These are phyloP conservation scores for Globia sparganii DNA, from an alignment of 2,888 invertebrate species.

Conservation along the genomic window DNA sequence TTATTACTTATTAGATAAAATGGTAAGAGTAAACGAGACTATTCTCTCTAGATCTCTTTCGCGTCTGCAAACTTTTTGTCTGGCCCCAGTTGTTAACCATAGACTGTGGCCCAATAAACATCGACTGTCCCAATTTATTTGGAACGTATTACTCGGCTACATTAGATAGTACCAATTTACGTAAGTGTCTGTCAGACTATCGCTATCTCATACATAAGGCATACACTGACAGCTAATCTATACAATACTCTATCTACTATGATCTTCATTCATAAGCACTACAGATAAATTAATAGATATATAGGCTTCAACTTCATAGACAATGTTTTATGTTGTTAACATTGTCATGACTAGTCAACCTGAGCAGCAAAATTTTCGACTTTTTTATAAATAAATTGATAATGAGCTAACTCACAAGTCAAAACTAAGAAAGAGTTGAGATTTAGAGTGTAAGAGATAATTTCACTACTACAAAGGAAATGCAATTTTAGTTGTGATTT, in stretches of 20 bases:
- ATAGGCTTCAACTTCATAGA: background rate
- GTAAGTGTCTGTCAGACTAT: background rate
- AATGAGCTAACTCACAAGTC: background rate
- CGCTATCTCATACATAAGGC: slow-evolving; percentile 5
- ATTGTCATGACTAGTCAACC: background rate
- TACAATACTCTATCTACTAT: background rate
- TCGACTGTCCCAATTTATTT: background rate
- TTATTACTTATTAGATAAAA: background rate
- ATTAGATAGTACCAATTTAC: slow-evolving; percentile 1
- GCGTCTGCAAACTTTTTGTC: background rate
- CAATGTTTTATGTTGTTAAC: background rate
- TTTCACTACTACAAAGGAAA: background rate
- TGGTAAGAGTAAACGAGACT: background rate
- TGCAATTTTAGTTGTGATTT: background rate
- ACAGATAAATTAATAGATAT: background rate
- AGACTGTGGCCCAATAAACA: no score
- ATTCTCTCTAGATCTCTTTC: background rate
- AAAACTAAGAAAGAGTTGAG: background rate
- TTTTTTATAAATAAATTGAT: background rate
- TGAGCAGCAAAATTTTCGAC: background rate
- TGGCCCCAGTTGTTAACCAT: background rate
- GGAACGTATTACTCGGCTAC: background rate
- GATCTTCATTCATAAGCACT: background rate
- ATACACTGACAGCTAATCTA: background rate
- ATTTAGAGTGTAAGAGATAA: background rate